phyloP scores from a whole-genome alignment of 64 coral and sea anemone genomes.

The Hydrozoanthus tunicans region DNA sequence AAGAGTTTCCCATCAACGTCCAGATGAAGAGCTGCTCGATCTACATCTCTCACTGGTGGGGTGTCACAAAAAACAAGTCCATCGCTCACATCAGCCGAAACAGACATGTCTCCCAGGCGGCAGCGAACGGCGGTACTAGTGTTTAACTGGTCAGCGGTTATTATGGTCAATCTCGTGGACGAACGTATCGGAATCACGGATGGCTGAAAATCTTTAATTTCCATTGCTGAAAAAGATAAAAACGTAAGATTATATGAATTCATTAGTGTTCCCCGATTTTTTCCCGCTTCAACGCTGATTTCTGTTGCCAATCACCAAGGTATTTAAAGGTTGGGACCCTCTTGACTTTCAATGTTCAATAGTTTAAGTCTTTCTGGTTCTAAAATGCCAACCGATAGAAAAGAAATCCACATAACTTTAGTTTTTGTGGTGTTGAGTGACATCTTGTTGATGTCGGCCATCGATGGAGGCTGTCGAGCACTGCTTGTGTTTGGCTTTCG shows the following conservation, averaged over 20 bases:
- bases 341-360: slow-evolving; percentile 1
- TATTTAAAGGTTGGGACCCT: neutral
- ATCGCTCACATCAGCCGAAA: slow-evolving; percentile 48
- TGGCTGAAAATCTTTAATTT: slow-evolving; percentile 63
- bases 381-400: neutral
- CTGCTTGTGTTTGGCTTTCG: too few species aligned
- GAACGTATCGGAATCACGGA: slow-evolving; percentile 63
- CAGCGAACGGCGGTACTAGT: slow-evolving; percentile 40
- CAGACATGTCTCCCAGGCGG: slow-evolving; percentile 53
- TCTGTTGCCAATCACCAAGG: neutral
- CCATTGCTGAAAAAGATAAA: slow-evolving; percentile 19
- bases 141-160: slow-evolving; percentile 58
- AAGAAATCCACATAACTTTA: neutral
- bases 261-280: too few species aligned
- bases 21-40: slow-evolving; percentile 60
- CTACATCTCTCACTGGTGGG: slow-evolving; percentile 52
- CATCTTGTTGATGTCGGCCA: neutral
- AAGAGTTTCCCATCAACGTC: slow-evolving; percentile 69
- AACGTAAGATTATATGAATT: too few species aligned
- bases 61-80: slow-evolving; percentile 55
- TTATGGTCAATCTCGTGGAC: slow-evolving; percentile 49
- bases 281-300: too few species aligned
- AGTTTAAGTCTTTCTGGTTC: neutral
- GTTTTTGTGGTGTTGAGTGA: neutral
- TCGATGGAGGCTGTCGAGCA: too few species aligned